A percentile compares a stretch with the other conserved stretches of the same genome.
These are phyloP conservation scores for Pseudomugil gertrudae DNA, from an alignment of 2,797 vertebrate species.

Conservation along the genomic window DNA sequence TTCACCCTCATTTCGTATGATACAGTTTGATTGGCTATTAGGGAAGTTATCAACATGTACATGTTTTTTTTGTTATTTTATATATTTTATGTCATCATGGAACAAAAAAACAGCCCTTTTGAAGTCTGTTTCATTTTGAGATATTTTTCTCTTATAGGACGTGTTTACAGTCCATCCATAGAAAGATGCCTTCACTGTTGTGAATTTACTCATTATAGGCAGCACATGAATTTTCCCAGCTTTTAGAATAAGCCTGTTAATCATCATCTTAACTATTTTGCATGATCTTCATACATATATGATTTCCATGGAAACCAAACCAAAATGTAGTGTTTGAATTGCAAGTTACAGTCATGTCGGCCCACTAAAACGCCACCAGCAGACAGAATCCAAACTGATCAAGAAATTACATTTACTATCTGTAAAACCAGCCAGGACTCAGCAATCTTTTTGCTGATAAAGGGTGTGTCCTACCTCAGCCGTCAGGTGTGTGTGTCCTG, in stretches of 20 bases:
- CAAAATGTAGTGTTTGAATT: neutral
- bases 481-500: constrained; percentile 62
- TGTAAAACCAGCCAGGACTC: neutral
- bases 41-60: too few relatives aligned
- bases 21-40: too few relatives aligned
- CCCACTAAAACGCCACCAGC: constrained; percentile 13
- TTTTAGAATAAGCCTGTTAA: neutral
- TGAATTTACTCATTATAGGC: neutral
- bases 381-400: constrained; percentile 10
- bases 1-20: neutral
- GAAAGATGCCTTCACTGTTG: neutral
- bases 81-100: too few relatives aligned
- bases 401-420: neutral
- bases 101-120: neutral
- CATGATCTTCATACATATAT: neutral
- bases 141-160: neutral
- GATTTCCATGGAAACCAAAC: neutral
- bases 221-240: neutral
- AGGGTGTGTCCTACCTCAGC: constrained; percentile 68
- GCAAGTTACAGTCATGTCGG: neutral
- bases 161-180: neutral
- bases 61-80: neutral
- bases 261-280: neutral
- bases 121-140: neutral
- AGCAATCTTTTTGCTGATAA: constrained; percentile 15